A percentile compares a stretch with the other conserved stretches of the same genome.
Conservation (phyloP, 2,888 invertebrate species). For the Stenurella melanura region DNA sequence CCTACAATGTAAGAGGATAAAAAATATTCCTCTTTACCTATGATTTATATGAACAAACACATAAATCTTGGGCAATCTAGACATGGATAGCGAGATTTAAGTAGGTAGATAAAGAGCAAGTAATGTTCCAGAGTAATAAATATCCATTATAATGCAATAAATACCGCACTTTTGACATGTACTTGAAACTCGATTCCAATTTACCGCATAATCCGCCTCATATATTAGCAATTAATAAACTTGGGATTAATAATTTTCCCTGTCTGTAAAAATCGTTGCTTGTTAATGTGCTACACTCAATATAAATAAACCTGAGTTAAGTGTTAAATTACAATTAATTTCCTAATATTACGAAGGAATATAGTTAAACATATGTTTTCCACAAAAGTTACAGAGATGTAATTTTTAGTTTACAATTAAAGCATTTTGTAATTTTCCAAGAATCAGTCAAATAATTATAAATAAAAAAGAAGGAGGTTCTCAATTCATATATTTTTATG, state of each 20-base stretch:
- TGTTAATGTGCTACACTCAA: not conserved
- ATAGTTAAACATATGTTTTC: not conserved
- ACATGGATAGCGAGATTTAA: slow-evolving; percentile 34
- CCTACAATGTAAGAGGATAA: slow-evolving; percentile 21
- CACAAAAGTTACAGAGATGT: not conserved
- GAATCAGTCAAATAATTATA: no score
- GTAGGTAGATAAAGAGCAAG: slow-evolving; percentile 52
- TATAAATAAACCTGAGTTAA: slow-evolving; percentile 9
- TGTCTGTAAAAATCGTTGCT: slow-evolving; percentile 55
- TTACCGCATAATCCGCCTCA: slow-evolving; percentile 63
- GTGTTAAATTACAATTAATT: slow-evolving; percentile 5
- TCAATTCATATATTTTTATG: no score
- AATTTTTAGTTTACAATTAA: no score
- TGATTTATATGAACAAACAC: slow-evolving; percentile 32
- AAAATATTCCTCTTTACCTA: slow-evolving; percentile 34
- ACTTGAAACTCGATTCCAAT: slow-evolving; percentile 70
- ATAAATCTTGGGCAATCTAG: slow-evolving; percentile 37
- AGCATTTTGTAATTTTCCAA: no score
- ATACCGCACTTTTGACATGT: slow-evolving; percentile 69
- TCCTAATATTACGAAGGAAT: not conserved
- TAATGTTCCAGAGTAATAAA: slow-evolving; percentile 65
- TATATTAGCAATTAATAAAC: slow-evolving; percentile 67
- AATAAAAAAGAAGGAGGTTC: no score
- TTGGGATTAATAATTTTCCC: slow-evolving; percentile 52
- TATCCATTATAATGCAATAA: slow-evolving; percentile 72